Percentiles rank a stretch among this genome's conserved stretches.
phyloP scores from a whole-genome alignment of 2,797 vertebrate genomes.

The Enteromius afrohamiltoni region DNA sequence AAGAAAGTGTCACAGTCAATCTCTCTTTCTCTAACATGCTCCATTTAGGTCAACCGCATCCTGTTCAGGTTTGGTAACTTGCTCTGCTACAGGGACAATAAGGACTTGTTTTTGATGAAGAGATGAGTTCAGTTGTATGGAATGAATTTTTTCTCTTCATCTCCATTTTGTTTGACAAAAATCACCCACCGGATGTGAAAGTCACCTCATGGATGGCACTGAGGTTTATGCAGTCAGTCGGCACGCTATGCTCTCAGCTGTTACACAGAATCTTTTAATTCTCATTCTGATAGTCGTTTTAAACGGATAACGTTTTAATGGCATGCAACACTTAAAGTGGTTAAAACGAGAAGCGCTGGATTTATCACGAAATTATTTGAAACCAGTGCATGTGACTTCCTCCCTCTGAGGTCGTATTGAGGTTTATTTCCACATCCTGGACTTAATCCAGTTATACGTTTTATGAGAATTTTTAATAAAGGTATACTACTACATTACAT shows the following conservation, averaged over 20 bases:
- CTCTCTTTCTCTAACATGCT: conserved; percentile 57
- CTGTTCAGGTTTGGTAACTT: conserved; percentile 73
- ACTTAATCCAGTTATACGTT: not conserved
- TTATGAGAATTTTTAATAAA: not conserved
- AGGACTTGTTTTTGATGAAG: conserved; percentile 60
- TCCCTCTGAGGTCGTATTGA: not conserved
- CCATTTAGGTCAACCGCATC: conserved; percentile 85
- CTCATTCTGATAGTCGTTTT: not conserved
- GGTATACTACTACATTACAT: too few relatives aligned
- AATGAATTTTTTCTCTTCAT: not conserved
- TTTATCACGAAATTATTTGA: not conserved
- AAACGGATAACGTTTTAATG: not conserved
- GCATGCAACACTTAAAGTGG: not conserved
- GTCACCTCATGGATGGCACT: conserved; percentile 10
- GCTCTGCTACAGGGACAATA: conserved; percentile 62
- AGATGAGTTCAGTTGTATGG: conserved; percentile 25
- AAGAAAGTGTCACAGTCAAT: conserved; percentile 52
- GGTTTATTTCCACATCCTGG: conserved; percentile 21
- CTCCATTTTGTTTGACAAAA: conserved; percentile 22
- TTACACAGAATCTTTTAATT: not conserved
- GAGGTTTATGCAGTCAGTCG: not conserved
- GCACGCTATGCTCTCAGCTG: not conserved
- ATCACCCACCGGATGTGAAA: conserved; percentile 18
- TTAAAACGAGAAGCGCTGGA: not conserved
- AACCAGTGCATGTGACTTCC: conserved; percentile 30